A percentile compares a stretch with the other conserved stretches of the same genome.
These are phyloP conservation scores for Sminthopsis crassicaudata DNA, from an alignment of 2,113 vertebrate species.

Conservation along the genomic window DNA sequence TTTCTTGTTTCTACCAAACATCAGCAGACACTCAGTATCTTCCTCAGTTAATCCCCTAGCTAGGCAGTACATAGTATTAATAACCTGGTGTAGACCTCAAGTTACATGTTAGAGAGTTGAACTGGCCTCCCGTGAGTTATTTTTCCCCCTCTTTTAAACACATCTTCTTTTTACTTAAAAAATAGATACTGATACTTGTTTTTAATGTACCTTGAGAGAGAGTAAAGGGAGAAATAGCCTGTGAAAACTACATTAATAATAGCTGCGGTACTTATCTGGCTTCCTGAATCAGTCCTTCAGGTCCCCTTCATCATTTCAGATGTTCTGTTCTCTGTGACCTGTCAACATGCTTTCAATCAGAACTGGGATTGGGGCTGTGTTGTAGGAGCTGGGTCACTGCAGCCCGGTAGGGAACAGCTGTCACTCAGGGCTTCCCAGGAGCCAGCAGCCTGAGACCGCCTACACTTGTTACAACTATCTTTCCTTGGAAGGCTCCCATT, in stretches of 20 bases:
- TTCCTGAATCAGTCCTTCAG: conserved; percentile 34
- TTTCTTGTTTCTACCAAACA: not conserved
- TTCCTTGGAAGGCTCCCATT: not conserved
- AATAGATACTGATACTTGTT: not conserved
- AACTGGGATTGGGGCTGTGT: conserved; percentile 14
- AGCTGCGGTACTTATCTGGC: not conserved
- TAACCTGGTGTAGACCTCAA: not conserved
- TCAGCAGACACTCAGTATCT: not conserved
- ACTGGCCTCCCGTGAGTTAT: not conserved
- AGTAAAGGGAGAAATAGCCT: not conserved
- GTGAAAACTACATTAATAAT: not conserved
- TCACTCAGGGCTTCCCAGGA: not conserved
- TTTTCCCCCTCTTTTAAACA: not conserved
- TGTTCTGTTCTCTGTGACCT: conserved; percentile 39
- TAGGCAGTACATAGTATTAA: not conserved
- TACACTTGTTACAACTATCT: not conserved
- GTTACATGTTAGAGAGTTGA: not conserved
- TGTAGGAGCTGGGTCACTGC: not conserved
- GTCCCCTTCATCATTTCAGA: conserved; percentile 44
- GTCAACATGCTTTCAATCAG: conserved; percentile 28
- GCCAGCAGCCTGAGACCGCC: not conserved
- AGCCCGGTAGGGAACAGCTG: not conserved
- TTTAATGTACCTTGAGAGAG: not conserved
- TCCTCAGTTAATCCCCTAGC: not conserved
- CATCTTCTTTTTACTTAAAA: conserved; percentile 5